Evolutionary conservation across 64 coral and sea anemone species (phyloP).

Genomic region (Astreopora myriophthalma): DNA sequence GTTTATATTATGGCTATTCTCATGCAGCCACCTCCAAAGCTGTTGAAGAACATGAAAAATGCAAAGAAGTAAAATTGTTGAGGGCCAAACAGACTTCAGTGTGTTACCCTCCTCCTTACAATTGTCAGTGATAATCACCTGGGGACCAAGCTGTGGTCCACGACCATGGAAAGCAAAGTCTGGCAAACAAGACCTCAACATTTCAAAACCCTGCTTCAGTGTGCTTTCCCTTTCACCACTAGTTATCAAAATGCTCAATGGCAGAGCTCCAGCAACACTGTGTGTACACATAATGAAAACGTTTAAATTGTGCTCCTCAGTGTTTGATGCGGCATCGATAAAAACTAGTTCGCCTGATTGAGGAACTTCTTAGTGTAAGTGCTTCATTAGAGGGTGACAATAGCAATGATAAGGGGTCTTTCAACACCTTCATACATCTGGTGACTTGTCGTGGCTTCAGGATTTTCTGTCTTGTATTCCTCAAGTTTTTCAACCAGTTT

Average conservation of each 20-base stretch:
- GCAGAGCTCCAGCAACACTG: constrained; percentile 72
- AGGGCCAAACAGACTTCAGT: constrained; percentile 74
- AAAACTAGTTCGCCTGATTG: constrained; percentile 70
- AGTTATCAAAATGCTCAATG: constrained; percentile 63
- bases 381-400: constrained; percentile 84
- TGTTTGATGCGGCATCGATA: constrained; percentile 66
- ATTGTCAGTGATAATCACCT: constrained; percentile 79
- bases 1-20: constrained; percentile 64
- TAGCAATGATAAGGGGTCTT: constrained; percentile 62
- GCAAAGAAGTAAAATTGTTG: constrained; percentile 64
- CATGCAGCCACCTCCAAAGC: constrained; percentile 76
- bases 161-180: constrained; percentile 61
- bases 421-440: constrained; percentile 78
- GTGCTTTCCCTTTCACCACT: constrained; percentile 55
- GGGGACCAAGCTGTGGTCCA: constrained; percentile 39
- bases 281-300: constrained; percentile 79
- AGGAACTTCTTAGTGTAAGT: constrained; percentile 61
- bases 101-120: constrained; percentile 79
- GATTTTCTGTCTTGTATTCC: constrained; percentile 60
- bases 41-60: constrained; percentile 77
- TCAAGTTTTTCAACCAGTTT: constrained; percentile 39
- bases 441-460: constrained; percentile 72
- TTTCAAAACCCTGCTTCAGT: constrained; percentile 56
- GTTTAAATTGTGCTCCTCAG: too few relatives aligned
- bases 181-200: constrained; percentile 39